These are phyloP conservation scores for Cyanoramphus novaezelandiae DNA, from an alignment of 2,113 vertebrate genomes.

Conservation along the genomic window DNA sequence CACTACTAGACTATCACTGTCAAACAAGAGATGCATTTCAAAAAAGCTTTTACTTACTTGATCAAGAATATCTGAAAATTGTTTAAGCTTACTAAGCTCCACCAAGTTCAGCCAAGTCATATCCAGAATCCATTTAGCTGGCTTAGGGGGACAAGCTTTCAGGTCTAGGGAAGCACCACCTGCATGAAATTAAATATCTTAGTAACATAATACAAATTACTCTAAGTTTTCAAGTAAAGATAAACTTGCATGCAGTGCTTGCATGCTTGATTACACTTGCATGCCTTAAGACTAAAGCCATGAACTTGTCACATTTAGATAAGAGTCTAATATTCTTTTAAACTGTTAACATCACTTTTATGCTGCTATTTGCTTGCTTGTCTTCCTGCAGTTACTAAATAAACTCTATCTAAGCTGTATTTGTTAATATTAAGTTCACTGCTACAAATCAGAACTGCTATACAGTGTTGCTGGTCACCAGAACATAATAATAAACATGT, in stretches of 20 bases:
- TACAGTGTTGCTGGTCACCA: neutral
- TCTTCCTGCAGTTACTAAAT: neutral
- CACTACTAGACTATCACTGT: neutral
- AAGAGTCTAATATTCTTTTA: neutral
- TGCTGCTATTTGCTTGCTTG: neutral
- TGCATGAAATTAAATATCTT: conserved; percentile 35
- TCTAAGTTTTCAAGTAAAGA: neutral
- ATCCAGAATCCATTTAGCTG: conserved; percentile 94
- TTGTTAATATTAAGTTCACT: neutral
- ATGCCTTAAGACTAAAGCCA: neutral
- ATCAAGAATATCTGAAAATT: conserved; percentile 90
- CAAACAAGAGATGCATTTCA: neutral
- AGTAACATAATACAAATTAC: neutral
- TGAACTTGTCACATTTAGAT: neutral
- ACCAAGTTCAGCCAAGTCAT: conserved; percentile 98
- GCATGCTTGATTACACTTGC: neutral
- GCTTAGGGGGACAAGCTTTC: conserved; percentile 90
- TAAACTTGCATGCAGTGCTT: neutral
- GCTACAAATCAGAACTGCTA: neutral
- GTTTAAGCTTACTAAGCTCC: conserved; percentile 89
- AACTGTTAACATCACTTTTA: neutral
- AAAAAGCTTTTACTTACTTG: conserved; percentile 75
- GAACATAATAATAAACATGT: neutral
- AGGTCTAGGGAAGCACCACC: conserved; percentile 95
- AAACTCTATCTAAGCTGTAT: neutral